phyloP scores from a whole-genome alignment of 35 echinoderm and acorn worm genomes.

The Heliocidaris tuberculata region DNA sequence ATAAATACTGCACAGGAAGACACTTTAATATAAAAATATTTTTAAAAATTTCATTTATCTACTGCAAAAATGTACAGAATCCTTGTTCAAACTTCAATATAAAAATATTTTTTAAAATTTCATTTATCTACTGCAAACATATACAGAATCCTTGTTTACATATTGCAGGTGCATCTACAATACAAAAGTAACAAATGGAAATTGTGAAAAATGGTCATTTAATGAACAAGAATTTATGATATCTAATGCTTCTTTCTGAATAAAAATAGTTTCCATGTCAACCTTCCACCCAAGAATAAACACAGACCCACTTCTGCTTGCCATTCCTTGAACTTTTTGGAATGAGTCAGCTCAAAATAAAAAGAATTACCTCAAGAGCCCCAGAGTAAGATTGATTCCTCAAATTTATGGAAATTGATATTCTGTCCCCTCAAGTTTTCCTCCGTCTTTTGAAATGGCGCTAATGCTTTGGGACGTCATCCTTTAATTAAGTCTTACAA shows the following conservation, averaged over 20 bases:
- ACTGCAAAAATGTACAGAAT: not conserved
- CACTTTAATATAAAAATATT: not conserved
- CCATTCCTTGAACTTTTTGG: not conserved
- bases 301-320: not conserved
- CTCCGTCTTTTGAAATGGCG: not conserved
- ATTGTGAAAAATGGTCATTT: not conserved
- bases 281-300: not conserved
- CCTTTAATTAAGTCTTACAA: conserved; percentile 12
- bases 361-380: not conserved
- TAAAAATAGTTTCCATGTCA: not conserved
- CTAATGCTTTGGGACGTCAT: not conserved
- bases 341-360: not conserved
- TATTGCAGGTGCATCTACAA: not conserved
- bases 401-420: conserved; percentile 12
- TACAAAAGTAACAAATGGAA: not conserved
- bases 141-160: not conserved
- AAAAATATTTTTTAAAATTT: not conserved
- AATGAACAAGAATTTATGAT: not conserved
- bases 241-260: not conserved
- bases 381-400: not conserved
- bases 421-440: not conserved
- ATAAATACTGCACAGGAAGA: not conserved
- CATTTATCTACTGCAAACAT: not conserved
- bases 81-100: not conserved
- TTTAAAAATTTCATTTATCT: not conserved